These are phyloP conservation scores for Clarias platycephalus DNA, from an alignment of 2,797 vertebrate genomes.

Conservation along the genomic window DNA sequence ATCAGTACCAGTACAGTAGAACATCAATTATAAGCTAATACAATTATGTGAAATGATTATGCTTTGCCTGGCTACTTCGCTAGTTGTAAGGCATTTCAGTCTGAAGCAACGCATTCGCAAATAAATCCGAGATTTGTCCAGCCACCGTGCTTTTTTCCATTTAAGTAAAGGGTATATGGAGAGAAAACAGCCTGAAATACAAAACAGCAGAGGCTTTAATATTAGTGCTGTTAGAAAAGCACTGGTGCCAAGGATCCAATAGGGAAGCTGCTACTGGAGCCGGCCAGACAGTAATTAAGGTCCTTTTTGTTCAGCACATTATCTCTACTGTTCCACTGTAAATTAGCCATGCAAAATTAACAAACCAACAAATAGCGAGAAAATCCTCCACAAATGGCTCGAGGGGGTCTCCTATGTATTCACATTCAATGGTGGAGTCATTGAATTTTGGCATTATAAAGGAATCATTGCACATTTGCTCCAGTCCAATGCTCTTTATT, in stretches of 20 bases:
- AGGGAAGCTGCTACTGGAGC: constrained; percentile 55
- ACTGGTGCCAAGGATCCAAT: constrained; percentile 28
- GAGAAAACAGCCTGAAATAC: constrained; percentile 22
- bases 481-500: constrained; percentile 30
- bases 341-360: constrained; percentile 74
- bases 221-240: constrained; percentile 44
- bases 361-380: constrained; percentile 73
- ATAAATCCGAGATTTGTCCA: constrained; percentile 8
- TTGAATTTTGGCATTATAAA: constrained; percentile 35
- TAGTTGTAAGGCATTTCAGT: background rate
- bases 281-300: constrained; percentile 73
- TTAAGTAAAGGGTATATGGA: background rate
- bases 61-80: background rate
- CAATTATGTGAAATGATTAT: background rate
- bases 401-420: constrained; percentile 63
- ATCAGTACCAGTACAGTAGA: background rate
- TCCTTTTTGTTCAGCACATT: constrained; percentile 73
- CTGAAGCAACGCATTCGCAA: constrained; percentile 5
- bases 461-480: constrained; percentile 27
- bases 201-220: constrained; percentile 37
- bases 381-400: constrained; percentile 68
- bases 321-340: constrained; percentile 76
- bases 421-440: constrained; percentile 21
- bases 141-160: background rate
- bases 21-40: background rate